Evolutionary conservation across 1,140 invertebrate species (phyloP), one percentile per base, ranked within the genome.

Genomic region (Pseudachorutes palmiensis): DNA sequence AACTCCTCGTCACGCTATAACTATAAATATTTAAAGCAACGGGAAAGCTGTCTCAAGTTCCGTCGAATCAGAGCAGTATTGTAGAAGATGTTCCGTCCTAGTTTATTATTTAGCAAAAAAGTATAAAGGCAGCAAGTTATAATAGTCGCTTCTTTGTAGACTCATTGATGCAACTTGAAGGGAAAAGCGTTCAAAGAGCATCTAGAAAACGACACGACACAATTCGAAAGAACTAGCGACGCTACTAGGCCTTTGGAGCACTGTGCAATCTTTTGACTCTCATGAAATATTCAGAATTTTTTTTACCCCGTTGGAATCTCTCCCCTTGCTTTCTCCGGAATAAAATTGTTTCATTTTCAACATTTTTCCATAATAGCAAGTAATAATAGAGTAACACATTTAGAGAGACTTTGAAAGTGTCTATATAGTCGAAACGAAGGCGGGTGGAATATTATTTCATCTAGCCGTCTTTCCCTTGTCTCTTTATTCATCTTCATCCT

Each of bases 231-330:
- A 48, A 49, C 45, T 49, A 29, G 41, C 48, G 29, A 29, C 51
- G 32, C 49, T 64, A 64, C 41, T 31, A 49, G 32, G 24, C n/a
- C 62, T 63, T 29, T 48, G 32, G 48, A 19, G 19, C 26, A 48
- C 24, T 49, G 51, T 64, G 57, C 48, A n/a, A n/a, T n/a, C n/a
- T n/a, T n/a, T n/a, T n/a, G n/a, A n/a, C 31, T 32, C 64, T 66
- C 65, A 61, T 66, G 65, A 66, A 66, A 66, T 66, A 66, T 66
- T 66, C 65, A 66, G 2, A 66, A 66, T 29, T 65, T 65, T 64
- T 51, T 58, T 51, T 58, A 48, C 33, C n/a, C n/a, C n/a, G n/a
- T n/a, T n/a, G n/a, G 36, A 41, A 58, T 65, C 51, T 65, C 9
- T 28, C 26, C 24, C 51, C 24, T 57, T 22, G 9, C 9, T 5